Base-by-base conservation (phyloP, 2,888 invertebrate genomes). In the Acanthopleura granulata region DNA sequence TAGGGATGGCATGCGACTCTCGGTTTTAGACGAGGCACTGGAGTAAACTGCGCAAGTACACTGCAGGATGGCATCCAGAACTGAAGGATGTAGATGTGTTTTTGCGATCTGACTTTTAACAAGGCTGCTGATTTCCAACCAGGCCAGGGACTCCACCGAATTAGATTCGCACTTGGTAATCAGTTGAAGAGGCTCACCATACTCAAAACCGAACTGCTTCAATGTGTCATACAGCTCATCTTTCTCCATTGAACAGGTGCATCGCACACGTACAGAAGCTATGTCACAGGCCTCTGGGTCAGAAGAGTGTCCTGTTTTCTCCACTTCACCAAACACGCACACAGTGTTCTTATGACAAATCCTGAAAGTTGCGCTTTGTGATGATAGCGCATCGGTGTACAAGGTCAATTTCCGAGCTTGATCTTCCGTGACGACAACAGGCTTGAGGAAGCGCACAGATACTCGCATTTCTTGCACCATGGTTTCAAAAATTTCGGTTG, bases 11-110 rank as follows among this genome's bases (percentile, higher is more conserved):
- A 57, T 57, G 6, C n/a, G 18, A 4, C 12, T 12, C 6, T 4
- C n/a, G 6, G 6, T 57, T 57, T 57, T 12, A 22, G 6, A 6
- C 18, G 3, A 9, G 57, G 18, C 12, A 57, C 22, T 71, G 30
- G 71, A n/a, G 25, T 18, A 14, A 49, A 71, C 1, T 22, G 79
- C 79, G 4, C 77, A 82, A 40, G 81, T 77, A 15, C 80, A 79
- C 72, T 84, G 84, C 61, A 82, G 77, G 75, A 82, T 79, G 25
- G 79, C 79, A 75, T 83, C 84, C 18, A 83, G 74, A 4, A 83
- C 73, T 18, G 81, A 77, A 16, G 84, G 84, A 72, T 84, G 84
- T 16, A 84, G 62, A 49, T 78, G 75, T 25, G 81, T 82, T 18
- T 75, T 66, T 12, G 75, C 57, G 22, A 79, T 49, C 69, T 83